phyloP scores from a whole-genome alignment of 2,888 invertebrate species.

The Carpatolechia fugitivella region DNA sequence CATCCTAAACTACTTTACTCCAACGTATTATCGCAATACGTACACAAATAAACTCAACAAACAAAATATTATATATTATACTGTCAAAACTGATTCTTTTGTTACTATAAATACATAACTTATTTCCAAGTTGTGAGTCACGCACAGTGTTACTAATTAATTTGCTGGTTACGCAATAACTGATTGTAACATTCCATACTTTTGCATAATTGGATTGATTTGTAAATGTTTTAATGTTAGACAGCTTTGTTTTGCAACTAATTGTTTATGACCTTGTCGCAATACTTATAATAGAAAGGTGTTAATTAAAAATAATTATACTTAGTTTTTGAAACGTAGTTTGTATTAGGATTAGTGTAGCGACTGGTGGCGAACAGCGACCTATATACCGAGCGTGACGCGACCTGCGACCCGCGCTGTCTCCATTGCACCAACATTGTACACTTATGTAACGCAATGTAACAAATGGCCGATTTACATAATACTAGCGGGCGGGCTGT shows the following conservation, averaged over 20 bases:
- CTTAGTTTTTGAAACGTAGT: neutral
- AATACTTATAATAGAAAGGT: too few species aligned
- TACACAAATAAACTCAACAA: too few species aligned
- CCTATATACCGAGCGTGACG: slow-evolving; percentile 45
- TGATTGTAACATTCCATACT: neutral
- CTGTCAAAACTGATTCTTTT: slow-evolving; percentile 5
- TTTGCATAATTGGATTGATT: neutral
- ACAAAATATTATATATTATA: too few species aligned
- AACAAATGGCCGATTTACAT: slow-evolving; percentile 71
- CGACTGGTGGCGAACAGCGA: slow-evolving; percentile 21
- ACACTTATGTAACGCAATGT: slow-evolving; percentile 63
- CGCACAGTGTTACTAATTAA: neutral
- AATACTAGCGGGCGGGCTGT: slow-evolving; percentile 63
- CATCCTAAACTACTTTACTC: slow-evolving; percentile 27
- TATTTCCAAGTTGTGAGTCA: slow-evolving; percentile 1
- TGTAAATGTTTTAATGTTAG: neutral
- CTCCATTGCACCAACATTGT: slow-evolving; percentile 61
- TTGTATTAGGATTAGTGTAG: neutral
- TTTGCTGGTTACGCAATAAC: neutral
- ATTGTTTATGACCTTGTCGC: too few species aligned
- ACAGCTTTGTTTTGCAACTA: too few species aligned
- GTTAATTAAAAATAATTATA: too few species aligned
- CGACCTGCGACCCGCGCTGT: slow-evolving; percentile 67
- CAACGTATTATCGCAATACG: too few species aligned
- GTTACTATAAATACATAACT: neutral